These are phyloP conservation scores for Antennarius maculatus DNA, from an alignment of 2,797 vertebrate species.

Conservation along the genomic window DNA sequence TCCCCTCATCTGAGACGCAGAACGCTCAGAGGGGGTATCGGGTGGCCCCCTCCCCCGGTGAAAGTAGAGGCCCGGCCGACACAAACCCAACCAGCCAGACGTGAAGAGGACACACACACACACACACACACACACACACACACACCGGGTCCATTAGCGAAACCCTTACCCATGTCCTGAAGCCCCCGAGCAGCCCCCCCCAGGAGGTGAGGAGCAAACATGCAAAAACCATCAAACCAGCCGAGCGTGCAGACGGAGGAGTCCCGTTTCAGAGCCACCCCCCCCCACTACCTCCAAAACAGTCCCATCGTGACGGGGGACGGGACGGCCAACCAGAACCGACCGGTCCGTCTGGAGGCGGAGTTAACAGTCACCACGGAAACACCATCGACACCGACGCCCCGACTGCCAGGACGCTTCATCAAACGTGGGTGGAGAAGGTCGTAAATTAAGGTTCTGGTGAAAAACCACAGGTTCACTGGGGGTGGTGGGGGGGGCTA, in stretches of 20 bases:
- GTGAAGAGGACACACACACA: slow-evolving; percentile 46
- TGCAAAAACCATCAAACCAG: slow-evolving; percentile 40
- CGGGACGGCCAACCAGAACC: slow-evolving; percentile 46
- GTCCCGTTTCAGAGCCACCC: slow-evolving; percentile 30
- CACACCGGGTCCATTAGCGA: slow-evolving; percentile 28
- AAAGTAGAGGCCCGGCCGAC: slow-evolving; percentile 57
- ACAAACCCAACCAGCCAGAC: slow-evolving; percentile 69
- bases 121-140: slow-evolving; percentile 9
- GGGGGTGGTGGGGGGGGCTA: slow-evolving; percentile 18
- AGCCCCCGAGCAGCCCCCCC: background rate
- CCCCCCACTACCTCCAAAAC: slow-evolving; percentile 46
- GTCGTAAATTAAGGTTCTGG: slow-evolving; percentile 40
- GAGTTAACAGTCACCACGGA: slow-evolving; percentile 52
- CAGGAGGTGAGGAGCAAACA: slow-evolving; percentile 13
- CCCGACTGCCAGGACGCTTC: slow-evolving; percentile 52
- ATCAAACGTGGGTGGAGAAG: slow-evolving; percentile 57
- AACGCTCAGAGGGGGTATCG: slow-evolving; percentile 73
- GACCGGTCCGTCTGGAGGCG: slow-evolving; percentile 55
- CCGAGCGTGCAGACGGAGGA: slow-evolving; percentile 26
- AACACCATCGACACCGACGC: slow-evolving; percentile 55
- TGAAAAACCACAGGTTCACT: no score
- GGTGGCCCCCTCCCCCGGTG: slow-evolving; percentile 50
- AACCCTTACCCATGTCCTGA: slow-evolving; percentile 18
- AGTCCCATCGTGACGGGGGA: slow-evolving; percentile 15
- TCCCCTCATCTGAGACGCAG: slow-evolving; percentile 61